These are phyloP conservation scores for Salmo trutta DNA, from an alignment of 2,797 vertebrate genomes.

Conservation along the genomic window DNA sequence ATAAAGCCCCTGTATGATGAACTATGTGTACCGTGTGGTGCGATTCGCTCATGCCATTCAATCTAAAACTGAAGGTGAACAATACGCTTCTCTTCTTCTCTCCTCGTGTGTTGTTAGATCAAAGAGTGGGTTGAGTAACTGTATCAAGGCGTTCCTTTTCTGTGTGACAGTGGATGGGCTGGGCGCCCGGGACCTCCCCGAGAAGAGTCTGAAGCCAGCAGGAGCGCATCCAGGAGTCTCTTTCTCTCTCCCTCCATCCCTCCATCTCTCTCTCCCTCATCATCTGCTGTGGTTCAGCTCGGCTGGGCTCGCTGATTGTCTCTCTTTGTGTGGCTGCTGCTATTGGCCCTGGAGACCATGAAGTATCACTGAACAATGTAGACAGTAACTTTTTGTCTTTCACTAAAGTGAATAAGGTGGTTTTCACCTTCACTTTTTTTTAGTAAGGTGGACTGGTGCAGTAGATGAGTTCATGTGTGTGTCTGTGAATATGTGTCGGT, in stretches of 20 bases:
- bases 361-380: neutral
- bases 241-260: neutral
- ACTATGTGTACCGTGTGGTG: neutral
- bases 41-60: neutral
- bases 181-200: neutral
- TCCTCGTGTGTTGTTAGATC: neutral
- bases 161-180: neutral
- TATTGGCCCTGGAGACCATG: constrained; percentile 22
- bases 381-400: constrained; percentile 2
- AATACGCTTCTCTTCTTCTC: neutral
- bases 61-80: too few relatives aligned
- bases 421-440: constrained; percentile 21
- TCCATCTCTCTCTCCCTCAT: constrained; percentile 7
- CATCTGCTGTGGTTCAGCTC: constrained; percentile 37
- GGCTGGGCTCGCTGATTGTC: constrained; percentile 31
- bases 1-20: neutral
- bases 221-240: neutral
- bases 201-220: neutral
- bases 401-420: neutral
- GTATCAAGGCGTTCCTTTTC: neutral
- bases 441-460: neutral
- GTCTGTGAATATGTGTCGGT: neutral
- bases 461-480: neutral
- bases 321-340: constrained; percentile 41
- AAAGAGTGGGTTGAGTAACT: neutral